A percentile compares a stretch with the other conserved stretches of the same genome.
Conservation (phyloP, 2,888 invertebrate species). For the Pristionchus exspectatus region DNA sequence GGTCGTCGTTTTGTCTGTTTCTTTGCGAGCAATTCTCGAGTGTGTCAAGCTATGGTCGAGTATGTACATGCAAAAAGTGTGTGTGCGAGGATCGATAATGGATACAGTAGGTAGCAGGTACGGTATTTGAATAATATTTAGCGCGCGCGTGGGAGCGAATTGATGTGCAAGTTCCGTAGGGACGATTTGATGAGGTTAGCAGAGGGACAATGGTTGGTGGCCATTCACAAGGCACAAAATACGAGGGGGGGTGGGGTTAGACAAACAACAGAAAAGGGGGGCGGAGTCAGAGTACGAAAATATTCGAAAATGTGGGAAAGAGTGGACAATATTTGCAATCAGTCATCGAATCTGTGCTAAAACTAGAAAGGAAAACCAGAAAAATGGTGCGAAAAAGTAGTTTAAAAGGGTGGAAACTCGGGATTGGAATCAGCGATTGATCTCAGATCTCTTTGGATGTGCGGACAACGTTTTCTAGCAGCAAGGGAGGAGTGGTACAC, state of each 20-base stretch:
- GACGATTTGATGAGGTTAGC: not conserved
- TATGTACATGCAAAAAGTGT: slow-evolving; percentile 19
- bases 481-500: not conserved
- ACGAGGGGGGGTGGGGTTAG: not conserved
- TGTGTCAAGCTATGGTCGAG: slow-evolving; percentile 5
- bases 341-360: not conserved
- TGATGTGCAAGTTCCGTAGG: slow-evolving; percentile 38
- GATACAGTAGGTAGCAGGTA: not conserved
- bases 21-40: slow-evolving; percentile 38
- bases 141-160: not conserved
- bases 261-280: slow-evolving; percentile 34
- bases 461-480: not conserved
- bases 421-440: slow-evolving; percentile 39
- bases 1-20: slow-evolving; percentile 3
- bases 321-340: not conserved
- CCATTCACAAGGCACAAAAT: slow-evolving; percentile 27
- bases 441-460: slow-evolving; percentile 51
- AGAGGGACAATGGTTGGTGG: not conserved
- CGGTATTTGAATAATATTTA: not conserved
- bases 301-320: slow-evolving; percentile 6
- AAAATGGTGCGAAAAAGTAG: slow-evolving; percentile 2
- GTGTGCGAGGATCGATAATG: slow-evolving; percentile 20
- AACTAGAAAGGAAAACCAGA: slow-evolving; percentile 21
- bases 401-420: not conserved
- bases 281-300: slow-evolving; percentile 1